These are phyloP conservation scores for Phyllotis vaccarum DNA, from an alignment of 2,797 vertebrate genomes.

Conservation along the genomic window DNA sequence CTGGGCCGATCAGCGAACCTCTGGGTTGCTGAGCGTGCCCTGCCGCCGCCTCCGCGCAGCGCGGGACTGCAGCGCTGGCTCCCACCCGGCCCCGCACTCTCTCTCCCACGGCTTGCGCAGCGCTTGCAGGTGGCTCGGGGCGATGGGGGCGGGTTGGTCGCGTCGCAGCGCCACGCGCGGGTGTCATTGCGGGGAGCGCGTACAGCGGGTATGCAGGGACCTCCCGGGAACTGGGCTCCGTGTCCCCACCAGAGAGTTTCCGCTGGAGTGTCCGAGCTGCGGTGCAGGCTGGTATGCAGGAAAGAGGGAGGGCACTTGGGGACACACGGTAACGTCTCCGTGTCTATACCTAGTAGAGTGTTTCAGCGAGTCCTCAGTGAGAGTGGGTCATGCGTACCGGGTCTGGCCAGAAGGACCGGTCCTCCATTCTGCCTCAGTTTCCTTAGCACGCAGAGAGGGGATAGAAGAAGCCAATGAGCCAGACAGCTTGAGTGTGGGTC, in stretches of 20 bases:
- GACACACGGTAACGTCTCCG: not conserved
- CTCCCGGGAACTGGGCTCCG: not conserved
- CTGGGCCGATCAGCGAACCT: not conserved
- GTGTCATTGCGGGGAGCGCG: conserved; percentile 64
- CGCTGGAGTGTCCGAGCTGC: not conserved
- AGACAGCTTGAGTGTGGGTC: not conserved
- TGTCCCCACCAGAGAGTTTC: conserved; percentile 62
- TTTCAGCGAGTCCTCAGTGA: conserved; percentile 15
- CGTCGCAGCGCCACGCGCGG: conserved; percentile 60
- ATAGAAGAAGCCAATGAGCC: conserved; percentile 17
- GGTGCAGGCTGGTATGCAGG: conserved; percentile 24
- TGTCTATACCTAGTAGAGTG: not conserved
- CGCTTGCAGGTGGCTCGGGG: conserved; percentile 52
- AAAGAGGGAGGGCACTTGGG: conserved; percentile 16
- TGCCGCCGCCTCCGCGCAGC: conserved; percentile 68
- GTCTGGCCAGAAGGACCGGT: not conserved
- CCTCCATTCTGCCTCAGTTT: conserved; percentile 61
- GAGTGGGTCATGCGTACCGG: not conserved
- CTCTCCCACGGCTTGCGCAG: not conserved
- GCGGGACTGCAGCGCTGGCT: not conserved
- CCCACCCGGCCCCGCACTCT: not conserved
- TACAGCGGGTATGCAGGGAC: conserved; percentile 60
- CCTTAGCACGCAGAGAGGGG: not conserved
- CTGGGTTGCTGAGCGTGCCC: not conserved
- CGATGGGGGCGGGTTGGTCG: not conserved